phyloP scores from a whole-genome alignment of 2,113 vertebrate genomes.

The rat (Rattus norvegicus) region GRCr8 NC_086035.1:11039001-11039500 shows the following conservation, averaged over 20 bases:
- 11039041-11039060: background rate
- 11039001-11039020: background rate
- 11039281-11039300: background rate
- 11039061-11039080: background rate
- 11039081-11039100: background rate
- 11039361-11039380: background rate
- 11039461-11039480: background rate
- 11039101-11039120: background rate
- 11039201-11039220: background rate
- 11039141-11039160: background rate
- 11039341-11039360: background rate
- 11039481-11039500: background rate
- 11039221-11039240: background rate
- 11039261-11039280: background rate
- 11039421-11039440: accelerated
- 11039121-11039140: background rate
- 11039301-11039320: background rate
- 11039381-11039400: background rate
- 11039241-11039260: background rate
- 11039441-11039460: background rate
- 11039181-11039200: background rate
- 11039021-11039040: too few relatives aligned
- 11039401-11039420: too few relatives aligned
- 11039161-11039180: background rate
- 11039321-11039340: background rate